A percentile compares a stretch with the other conserved stretches of the same genome.
Evolutionary conservation across 2,797 vertebrate genomes (phyloP).

Genomic region (Thunnus albacares): DNA sequence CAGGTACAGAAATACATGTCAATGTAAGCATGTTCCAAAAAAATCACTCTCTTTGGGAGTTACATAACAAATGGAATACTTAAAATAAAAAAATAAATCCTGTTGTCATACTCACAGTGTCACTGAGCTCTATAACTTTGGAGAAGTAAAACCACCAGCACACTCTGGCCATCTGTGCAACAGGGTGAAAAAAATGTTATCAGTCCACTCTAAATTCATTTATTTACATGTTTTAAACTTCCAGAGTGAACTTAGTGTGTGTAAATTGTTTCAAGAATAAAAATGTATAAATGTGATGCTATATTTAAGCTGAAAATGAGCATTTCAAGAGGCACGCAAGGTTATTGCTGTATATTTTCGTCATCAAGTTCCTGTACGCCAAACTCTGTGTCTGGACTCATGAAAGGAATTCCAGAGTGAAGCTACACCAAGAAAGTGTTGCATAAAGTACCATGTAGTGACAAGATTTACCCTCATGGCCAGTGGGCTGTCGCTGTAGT

Average conservation of each 20-base stretch:
- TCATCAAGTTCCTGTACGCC: background rate
- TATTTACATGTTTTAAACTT: background rate
- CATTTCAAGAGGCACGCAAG: background rate
- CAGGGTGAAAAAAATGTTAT: background rate
- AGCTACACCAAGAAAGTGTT: background rate
- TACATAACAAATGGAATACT: background rate
- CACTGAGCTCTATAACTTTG: constrained; percentile 84
- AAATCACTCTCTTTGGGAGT: background rate
- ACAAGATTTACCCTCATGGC: constrained; percentile 74
- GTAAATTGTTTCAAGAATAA: background rate
- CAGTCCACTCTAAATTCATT: background rate
- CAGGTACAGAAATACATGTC: background rate
- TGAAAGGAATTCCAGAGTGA: background rate
- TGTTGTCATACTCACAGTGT: constrained; percentile 72
- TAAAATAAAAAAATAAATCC: background rate
- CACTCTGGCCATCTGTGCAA: constrained; percentile 88
- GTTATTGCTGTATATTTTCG: background rate
- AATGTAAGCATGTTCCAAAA: background rate
- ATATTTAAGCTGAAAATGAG: background rate
- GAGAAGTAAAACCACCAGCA: constrained; percentile 89
- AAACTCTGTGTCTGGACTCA: background rate
- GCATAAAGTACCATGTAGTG: background rate
- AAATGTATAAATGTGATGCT: background rate
- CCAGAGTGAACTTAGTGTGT: background rate
- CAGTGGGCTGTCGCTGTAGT: constrained; percentile 78